A percentile compares a stretch with the other conserved stretches of the same genome.
Evolutionary conservation across 2,888 invertebrate genomes (phyloP).

Genomic region (Cistogaster globosa): DNA sequence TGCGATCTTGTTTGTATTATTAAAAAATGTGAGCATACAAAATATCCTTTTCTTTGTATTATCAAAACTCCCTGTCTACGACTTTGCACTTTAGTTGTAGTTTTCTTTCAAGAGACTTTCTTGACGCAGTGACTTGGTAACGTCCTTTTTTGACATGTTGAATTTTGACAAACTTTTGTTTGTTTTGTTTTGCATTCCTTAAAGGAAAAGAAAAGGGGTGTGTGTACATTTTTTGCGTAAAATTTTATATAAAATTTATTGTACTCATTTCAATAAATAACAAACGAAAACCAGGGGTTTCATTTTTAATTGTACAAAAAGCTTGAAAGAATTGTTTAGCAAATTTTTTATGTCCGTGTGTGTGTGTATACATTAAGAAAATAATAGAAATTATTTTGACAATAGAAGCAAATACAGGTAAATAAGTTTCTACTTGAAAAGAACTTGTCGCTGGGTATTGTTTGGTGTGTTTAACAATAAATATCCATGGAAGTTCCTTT

Average conservation of each 20-base stretch:
- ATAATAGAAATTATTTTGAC: slow-evolving; percentile 48
- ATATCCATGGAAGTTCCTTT: slow-evolving; percentile 38
- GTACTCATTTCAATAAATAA: slow-evolving; percentile 35
- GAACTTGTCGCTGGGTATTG: slow-evolving; percentile 69
- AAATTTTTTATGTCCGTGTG: background rate
- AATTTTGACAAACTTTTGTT: slow-evolving; percentile 59
- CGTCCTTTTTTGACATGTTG: slow-evolving; percentile 72
- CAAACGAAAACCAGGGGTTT: slow-evolving; percentile 47
- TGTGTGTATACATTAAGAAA: background rate
- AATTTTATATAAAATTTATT: slow-evolving; percentile 54
- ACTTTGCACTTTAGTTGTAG: slow-evolving; percentile 34
- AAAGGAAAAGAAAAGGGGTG: slow-evolving; percentile 63
- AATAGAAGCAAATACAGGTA: slow-evolving; percentile 68
- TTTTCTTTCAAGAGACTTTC: slow-evolving; percentile 60
- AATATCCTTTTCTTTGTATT: slow-evolving; percentile 45
- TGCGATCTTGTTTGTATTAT: background rate
- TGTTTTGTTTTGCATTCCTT: slow-evolving; percentile 54
- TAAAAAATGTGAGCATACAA: background rate
- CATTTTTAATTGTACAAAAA: slow-evolving; percentile 60
- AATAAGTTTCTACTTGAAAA: slow-evolving; percentile 67
- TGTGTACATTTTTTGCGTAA: slow-evolving; percentile 48
- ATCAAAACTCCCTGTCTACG: slow-evolving; percentile 39
- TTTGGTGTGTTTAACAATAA: slow-evolving; percentile 44
- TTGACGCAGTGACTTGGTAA: slow-evolving; percentile 74
- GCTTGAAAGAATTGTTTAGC: slow-evolving; percentile 38